Base-by-base conservation (phyloP, 2,113 vertebrate genomes). In the Hemicordylus capensis region DNA sequence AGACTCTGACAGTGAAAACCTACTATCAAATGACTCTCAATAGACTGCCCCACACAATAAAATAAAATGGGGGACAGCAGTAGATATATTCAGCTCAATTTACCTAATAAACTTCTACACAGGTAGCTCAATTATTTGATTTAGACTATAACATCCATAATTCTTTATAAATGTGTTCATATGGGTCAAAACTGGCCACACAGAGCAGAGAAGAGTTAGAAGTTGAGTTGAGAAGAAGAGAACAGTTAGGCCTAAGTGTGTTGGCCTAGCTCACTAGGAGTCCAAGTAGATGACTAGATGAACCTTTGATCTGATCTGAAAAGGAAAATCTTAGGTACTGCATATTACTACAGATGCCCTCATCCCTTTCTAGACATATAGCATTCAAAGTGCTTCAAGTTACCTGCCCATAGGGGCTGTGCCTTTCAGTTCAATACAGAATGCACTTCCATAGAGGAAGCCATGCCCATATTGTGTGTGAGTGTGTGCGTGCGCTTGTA, bases 321-420 rank as follows among this genome's bases (percentile, higher is more conserved):
- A 81, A 78, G 83, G 76, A n/a, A 87, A 69, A 87, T 7, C 42
- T 26, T 84, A 56, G 17, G 24, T 85, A 69, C 59, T 85, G 39
- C 63, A 72, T 78, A 31, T 39, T 81, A 66, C 4, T 37, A 24
- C 44, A 75, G 11, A 10, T 63, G 26, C n/a, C n/a, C n/a, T n/a
- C n/a, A n/a, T n/a, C n/a, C n/a, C n/a, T n/a, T n/a, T 61, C 61
- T 39, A 31, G 12, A 15, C 14, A 31, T 59, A 61, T 14, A 31
- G 37, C 24, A 26, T 39, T 61, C 20, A 48, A 3, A n/a, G n/a
- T n/a, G n/a, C 14, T 63, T 61, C 7, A 26, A 61, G 42, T 63
- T 15, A 72, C 75, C n/a, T 76, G 1, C 28, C 37, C 26, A 44
- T 34, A 79, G 17, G 9, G 12, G 31, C n/a, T 48, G 1, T 8